Base-by-base conservation (phyloP, 2,113 vertebrate species). In the Sander vitreus region DNA sequence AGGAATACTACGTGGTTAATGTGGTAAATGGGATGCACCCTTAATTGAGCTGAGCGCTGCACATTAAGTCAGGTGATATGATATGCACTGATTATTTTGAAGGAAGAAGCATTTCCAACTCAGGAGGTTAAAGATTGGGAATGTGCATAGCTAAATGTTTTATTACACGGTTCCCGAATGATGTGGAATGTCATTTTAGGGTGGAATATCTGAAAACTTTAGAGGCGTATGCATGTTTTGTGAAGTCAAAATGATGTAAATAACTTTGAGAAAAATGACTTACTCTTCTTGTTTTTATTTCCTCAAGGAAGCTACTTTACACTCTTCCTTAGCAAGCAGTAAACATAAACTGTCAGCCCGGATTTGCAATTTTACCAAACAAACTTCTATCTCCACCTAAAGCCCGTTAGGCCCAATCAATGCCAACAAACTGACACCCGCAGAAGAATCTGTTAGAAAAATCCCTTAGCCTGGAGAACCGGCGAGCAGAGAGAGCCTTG, bases 1-100 rank as follows among this genome's bases (percentile, higher is more conserved):
- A 76, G 80, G 86, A 85, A 81, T 68, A 73, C 85, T 89, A 43
- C 63, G 77, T 81, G 78, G 84, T 85, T 93, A 81, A 93, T 88
- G 78, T 79, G 87, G 84, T 80, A 92, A 92, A 95, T 92, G 88
- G 57, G 85, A 93, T 91, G 90, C 84, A 75, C 62, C 51, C 78
- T 84, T 93, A 93, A 93, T 87, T 91, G 80, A 91, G 89, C 92
- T 89, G 78, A 90, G 85, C 84, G 75, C 75, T 78, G 88, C 89
- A 91, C 72, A 76, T 85, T 84, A 83, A 72, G 76, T 65, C 87
- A 84, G 75, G 66, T 87, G 80, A 87, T 77, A 72, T 63, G 71
- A 85, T 73, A 25, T 73, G 69, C 74, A 65, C 69, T 64, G 79
- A 66, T 75, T 36, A 71, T 75, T 83, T 80, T 64, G 50, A 78